Evolutionary conservation across 1,140 invertebrate genomes (phyloP), one percentile per base, ranked within the genome.

Genomic region (Sycophaga agraensis): DNA sequence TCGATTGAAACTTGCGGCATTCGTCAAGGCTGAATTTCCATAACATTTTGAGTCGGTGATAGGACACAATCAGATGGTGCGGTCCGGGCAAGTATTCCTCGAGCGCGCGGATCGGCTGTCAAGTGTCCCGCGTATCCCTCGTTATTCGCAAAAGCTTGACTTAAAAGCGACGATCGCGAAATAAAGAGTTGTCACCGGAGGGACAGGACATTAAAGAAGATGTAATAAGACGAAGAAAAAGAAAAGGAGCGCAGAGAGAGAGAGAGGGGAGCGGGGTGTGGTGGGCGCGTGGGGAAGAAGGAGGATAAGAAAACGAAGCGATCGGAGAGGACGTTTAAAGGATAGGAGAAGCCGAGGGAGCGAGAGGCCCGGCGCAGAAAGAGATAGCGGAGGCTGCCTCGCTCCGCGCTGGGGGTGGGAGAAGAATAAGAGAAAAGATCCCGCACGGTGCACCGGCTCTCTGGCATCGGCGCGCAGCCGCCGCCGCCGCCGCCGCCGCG

Each of bases 391-490:
- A 16, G 31, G 26, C 24, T 28, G 28, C 39, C 17, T 40, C 51
- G 45, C 4, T 51, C n/a, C 49, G 28, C 21, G 50, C 50, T 42
- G 31, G 48, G 17, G 34, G 21, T 9, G 31, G 48, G n/a, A 46
- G 48, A 53, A 60, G 51, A 61, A 55, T 61, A 61, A 63, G 50
- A 64, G 57, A 61, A 46, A 57, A 58, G 61, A 63, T 51, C 50
- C 39, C 51, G 58, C 56, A 60, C 28, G 28, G n/a, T n/a, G 5
- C 58, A 59, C 58, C 64, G n/a, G 12, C 48, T 63, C 59, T 58
- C 40, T 45, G 26, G 34, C 31, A 39, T 43, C 31, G 58, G 24
- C 64, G 64, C 61, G 55, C 63, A 45, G 50, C 9, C 21, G 54
- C 28, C n/a, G n/a, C n/a, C n/a, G n/a, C n/a, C n/a, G n/a, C 19